Conservation (phyloP, 2,113 vertebrate species). For the western clawed frog (Xenopus tropicalis) region DNA sequence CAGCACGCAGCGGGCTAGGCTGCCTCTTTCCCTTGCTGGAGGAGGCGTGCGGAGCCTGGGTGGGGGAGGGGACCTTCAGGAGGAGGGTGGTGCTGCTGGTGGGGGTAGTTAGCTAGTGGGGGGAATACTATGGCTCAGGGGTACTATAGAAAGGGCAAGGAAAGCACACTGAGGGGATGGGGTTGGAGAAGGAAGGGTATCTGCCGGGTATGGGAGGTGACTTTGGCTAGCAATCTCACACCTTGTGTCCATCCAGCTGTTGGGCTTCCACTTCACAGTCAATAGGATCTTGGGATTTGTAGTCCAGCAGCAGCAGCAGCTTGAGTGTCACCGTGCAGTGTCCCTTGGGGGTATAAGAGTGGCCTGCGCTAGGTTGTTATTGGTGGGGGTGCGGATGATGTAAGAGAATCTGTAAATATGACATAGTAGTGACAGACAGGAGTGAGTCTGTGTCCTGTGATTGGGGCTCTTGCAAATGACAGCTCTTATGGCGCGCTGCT, state of each 20-base stretch:
- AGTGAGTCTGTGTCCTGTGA: no score
- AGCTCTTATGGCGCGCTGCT: no score
- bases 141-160: background rate
- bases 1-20: slow-evolving; percentile 17
- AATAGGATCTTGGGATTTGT: background rate
- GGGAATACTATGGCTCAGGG: background rate
- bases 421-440: background rate
- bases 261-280: background rate
- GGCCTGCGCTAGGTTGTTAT: no score
- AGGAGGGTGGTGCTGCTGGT: background rate
- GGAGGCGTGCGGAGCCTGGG: slow-evolving; percentile 36
- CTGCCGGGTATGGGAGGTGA: background rate
- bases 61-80: slow-evolving; percentile 32
- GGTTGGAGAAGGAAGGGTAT: background rate
- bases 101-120: background rate
- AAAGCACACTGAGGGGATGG: background rate
- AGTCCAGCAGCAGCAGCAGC: background rate
- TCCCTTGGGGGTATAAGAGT: no score
- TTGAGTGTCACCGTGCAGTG: background rate
- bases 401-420: no score
- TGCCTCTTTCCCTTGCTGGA: background rate
- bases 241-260: background rate
- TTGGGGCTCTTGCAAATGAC: background rate
- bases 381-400: no score
- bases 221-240: no score